A percentile compares a stretch with the other conserved stretches of the same genome.
Evolutionary conservation across 2,888 invertebrate genomes (phyloP).

Genomic region (Frankliniella fusca): DNA sequence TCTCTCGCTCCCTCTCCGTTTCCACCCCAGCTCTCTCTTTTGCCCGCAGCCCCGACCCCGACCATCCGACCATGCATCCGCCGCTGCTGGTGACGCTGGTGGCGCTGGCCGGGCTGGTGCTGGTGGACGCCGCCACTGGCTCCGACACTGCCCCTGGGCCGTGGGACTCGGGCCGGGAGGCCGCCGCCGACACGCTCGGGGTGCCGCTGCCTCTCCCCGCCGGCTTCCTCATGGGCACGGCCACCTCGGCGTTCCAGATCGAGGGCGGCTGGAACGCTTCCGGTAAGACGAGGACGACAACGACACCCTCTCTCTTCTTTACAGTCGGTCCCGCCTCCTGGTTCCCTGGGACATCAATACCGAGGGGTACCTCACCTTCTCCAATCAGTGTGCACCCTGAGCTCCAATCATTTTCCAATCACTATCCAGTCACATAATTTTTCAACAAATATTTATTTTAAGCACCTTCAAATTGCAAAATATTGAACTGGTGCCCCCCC

Average conservation of each 20-base stretch:
- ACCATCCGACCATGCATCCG: neutral
- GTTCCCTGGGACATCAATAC: too few relatives aligned
- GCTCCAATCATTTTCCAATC: too few relatives aligned
- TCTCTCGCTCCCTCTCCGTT: too few relatives aligned
- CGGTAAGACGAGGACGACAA: conserved; percentile 43
- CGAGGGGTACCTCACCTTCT: too few relatives aligned
- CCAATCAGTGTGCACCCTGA: too few relatives aligned
- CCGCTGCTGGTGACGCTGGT: neutral
- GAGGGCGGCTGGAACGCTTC: conserved; percentile 54
- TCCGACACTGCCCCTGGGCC: neutral
- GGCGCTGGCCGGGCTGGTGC: neutral
- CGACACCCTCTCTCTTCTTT: neutral
- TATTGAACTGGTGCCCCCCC: too few relatives aligned
- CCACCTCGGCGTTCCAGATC: conserved; percentile 56
- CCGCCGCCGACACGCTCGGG: neutral
- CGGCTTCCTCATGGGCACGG: conserved; percentile 58
- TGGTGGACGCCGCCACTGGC: neutral
- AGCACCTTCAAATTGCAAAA: too few relatives aligned
- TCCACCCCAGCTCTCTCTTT: too few relatives aligned
- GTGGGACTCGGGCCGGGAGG: neutral
- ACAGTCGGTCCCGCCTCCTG: too few relatives aligned
- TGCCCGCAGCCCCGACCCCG: neutral
- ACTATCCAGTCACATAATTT: too few relatives aligned
- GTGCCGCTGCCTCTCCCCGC: conserved; percentile 47
- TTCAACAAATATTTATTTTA: too few relatives aligned